Conservation (phyloP, 1,140 invertebrate genomes). For the Drosophila nigrodunni region DNA sequence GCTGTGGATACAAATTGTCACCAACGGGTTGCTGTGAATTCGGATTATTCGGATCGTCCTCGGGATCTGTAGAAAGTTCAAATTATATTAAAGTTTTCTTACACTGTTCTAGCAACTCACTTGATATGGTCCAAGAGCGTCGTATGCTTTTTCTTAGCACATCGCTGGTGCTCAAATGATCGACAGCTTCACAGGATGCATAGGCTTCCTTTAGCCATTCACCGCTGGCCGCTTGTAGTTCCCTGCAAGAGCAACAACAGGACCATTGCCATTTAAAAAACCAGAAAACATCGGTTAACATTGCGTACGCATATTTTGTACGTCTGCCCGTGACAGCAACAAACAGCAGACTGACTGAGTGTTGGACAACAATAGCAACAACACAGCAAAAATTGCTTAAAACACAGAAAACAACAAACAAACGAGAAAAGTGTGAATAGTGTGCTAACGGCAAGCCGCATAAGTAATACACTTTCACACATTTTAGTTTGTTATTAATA, state of each 20-base stretch:
- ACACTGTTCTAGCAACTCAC: conserved; percentile 83
- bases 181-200: conserved; percentile 84
- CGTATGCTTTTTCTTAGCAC: conserved; percentile 88
- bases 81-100: too few relatives aligned
- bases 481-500: too few relatives aligned
- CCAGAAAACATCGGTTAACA: conserved; percentile 70
- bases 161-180: conserved; percentile 87
- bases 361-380: conserved; percentile 29
- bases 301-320: conserved; percentile 29
- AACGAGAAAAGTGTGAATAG: neutral
- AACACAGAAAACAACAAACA: conserved; percentile 14
- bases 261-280: conserved; percentile 71
- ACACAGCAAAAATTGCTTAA: conserved; percentile 17
- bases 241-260: conserved; percentile 86
- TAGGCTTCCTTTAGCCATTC: conserved; percentile 90
- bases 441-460: neutral
- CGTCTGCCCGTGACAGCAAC: conserved; percentile 54
- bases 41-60: conserved; percentile 83
- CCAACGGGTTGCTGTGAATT: conserved; percentile 71
- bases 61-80: conserved; percentile 63
- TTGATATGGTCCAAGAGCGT: conserved; percentile 90
- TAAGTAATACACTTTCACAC: neutral
- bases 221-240: conserved; percentile 88
- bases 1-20: conserved; percentile 81
- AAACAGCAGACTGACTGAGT: conserved; percentile 52